Conservation (phyloP, 2,888 invertebrate species). For the Operophtera brumata region DNA sequence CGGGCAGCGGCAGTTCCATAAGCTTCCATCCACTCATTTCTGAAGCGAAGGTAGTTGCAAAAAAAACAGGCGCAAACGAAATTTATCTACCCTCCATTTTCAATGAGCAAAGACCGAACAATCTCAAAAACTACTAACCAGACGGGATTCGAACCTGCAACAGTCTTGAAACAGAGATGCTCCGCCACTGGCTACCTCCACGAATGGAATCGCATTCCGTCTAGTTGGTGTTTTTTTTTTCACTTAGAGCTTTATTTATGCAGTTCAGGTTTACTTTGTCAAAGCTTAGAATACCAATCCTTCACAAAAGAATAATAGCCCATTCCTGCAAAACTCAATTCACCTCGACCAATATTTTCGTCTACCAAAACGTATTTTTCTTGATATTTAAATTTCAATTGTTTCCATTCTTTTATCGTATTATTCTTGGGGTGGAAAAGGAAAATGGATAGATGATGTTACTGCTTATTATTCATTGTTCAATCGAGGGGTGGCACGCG, state of each 20-base stretch:
- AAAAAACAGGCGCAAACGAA: too few species aligned
- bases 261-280: neutral
- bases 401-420: slow-evolving; percentile 66
- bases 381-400: slow-evolving; percentile 74
- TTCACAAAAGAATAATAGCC: slow-evolving; percentile 20
- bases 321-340: slow-evolving; percentile 33
- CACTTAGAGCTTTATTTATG: too few species aligned
- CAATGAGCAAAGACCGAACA: too few species aligned
- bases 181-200: neutral
- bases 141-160: too few species aligned
- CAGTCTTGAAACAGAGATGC: too few species aligned
- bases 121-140: too few species aligned
- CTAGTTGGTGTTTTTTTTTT: too few species aligned
- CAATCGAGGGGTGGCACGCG: slow-evolving; percentile 42
- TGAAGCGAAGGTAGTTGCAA: too few species aligned
- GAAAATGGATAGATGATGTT: slow-evolving; percentile 76
- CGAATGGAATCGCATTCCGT: neutral
- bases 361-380: slow-evolving; percentile 52
- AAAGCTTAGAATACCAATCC: slow-evolving; percentile 3
- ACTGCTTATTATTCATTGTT: slow-evolving; percentile 77
- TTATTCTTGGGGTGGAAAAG: slow-evolving; percentile 66
- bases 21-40: too few species aligned
- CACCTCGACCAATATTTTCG: slow-evolving; percentile 50
- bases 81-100: too few species aligned
- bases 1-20: too few species aligned